Percentiles rank a stretch among this genome's conserved stretches.
Conservation (phyloP, 2,113 vertebrate species). For the Sminthopsis crassicaudata region DNA sequence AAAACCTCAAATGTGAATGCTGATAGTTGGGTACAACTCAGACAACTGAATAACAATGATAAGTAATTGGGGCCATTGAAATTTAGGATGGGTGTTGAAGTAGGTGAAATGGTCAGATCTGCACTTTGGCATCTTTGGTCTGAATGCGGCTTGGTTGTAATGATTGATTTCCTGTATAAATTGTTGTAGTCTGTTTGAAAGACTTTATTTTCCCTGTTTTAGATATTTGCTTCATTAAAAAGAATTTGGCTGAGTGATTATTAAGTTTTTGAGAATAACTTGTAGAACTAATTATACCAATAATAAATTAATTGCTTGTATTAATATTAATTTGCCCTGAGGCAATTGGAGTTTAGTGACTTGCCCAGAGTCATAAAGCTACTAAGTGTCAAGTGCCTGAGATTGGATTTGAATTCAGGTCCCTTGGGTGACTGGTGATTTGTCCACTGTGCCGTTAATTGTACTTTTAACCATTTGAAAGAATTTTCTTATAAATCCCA, state of each 20-base stretch:
- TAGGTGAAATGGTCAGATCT: neutral
- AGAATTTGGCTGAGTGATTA: neutral
- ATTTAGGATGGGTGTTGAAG: neutral
- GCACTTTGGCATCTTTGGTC: neutral
- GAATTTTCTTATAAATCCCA: neutral
- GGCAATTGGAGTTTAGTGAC: no score
- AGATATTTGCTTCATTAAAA: neutral
- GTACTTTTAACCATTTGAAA: neutral
- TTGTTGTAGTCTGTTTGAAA: neutral
- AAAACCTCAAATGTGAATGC: no score
- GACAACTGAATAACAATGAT: neutral
- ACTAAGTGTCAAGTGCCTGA: no score
- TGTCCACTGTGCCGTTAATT: no score
- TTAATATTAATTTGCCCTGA: no score
- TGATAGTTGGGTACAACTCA: no score
- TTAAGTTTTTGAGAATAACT: neutral
- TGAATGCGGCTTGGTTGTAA: neutral
- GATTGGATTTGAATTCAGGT: no score
- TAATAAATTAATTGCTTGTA: no score
- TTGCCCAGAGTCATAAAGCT: no score
- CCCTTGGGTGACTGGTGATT: no score
- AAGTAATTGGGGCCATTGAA: neutral
- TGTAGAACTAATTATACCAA: neutral
- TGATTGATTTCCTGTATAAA: neutral
- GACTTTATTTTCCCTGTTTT: neutral